A percentile compares a stretch with the other conserved stretches of the same genome.
phyloP scores from a whole-genome alignment of 2,113 vertebrate species.

The Sus scrofa region DNA sequence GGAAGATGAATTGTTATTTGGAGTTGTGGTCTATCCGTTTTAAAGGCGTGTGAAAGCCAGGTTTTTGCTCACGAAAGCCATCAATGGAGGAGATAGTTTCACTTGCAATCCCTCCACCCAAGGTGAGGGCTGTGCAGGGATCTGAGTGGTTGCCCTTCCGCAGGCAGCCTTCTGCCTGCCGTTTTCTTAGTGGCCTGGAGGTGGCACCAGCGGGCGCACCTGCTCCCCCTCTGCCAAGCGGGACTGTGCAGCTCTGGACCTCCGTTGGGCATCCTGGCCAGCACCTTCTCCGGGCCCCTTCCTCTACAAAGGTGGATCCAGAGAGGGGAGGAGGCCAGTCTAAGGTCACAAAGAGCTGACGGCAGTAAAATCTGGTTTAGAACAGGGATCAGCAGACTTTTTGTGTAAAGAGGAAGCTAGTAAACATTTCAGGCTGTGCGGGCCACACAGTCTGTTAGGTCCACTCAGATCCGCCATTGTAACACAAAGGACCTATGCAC shows the following conservation, averaged over 20 bases:
- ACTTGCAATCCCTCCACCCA: neutral
- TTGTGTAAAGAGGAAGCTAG: neutral
- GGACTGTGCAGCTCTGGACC: neutral
- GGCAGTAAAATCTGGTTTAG: neutral
- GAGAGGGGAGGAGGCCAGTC: too few species aligned
- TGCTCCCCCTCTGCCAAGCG: neutral
- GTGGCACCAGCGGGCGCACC: neutral
- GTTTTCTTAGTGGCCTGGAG: neutral
- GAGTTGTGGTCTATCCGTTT: neutral
- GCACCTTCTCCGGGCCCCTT: neutral
- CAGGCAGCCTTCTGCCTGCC: neutral
- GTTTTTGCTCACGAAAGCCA: neutral
- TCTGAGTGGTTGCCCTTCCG: fast-evolving
- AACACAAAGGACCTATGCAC: neutral
- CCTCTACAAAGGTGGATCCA: neutral
- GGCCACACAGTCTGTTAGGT: neutral
- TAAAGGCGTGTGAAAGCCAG: neutral
- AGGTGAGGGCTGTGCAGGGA: too few species aligned
- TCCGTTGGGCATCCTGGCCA: fast-evolving
- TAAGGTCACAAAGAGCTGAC: too few species aligned
- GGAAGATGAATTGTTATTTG: neutral
- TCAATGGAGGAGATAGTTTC: neutral
- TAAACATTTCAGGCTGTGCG: neutral
- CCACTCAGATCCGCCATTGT: fast-evolving
- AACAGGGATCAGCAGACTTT: neutral